These are phyloP conservation scores for Lateolabrax maculatus DNA, from an alignment of 2,797 vertebrate genomes.

Conservation along the genomic window DNA sequence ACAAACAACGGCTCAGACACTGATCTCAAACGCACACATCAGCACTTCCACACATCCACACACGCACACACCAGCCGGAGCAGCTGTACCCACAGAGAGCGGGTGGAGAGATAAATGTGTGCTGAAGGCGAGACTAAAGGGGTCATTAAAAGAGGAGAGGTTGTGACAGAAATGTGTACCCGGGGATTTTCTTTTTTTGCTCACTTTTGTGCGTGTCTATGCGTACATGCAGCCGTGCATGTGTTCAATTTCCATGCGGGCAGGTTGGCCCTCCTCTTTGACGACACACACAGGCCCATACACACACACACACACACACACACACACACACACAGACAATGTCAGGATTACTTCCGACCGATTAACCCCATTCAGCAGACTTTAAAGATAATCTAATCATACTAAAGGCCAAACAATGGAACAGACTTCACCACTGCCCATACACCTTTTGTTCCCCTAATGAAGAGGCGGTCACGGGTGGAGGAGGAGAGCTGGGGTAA, in stretches of 20 bases:
- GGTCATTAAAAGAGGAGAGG: constrained; percentile 82
- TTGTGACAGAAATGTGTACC: constrained; percentile 80
- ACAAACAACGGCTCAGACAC: constrained; percentile 70
- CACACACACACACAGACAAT: constrained; percentile 61
- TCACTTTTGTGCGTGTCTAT: constrained; percentile 51
- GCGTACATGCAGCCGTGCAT: constrained; percentile 28
- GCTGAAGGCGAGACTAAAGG: constrained; percentile 83
- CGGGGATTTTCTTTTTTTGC: constrained; percentile 72
- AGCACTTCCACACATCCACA: constrained; percentile 34
- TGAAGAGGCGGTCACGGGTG: constrained; percentile 75
- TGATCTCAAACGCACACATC: constrained; percentile 69
- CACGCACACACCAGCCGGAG: constrained; percentile 56
- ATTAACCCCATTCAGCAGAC: constrained; percentile 84
- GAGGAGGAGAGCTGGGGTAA: constrained; percentile 35
- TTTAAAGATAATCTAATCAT: constrained; percentile 88
- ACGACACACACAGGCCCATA: constrained; percentile 43
- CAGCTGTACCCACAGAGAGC: constrained; percentile 81
- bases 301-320: constrained; percentile 63
- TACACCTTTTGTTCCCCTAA: constrained; percentile 78
- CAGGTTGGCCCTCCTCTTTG: constrained; percentile 61
- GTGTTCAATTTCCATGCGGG: constrained; percentile 64
- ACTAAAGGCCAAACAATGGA: constrained; percentile 83
- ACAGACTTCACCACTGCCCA: constrained; percentile 75
- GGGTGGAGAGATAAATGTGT: constrained; percentile 75
- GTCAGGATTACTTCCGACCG: constrained; percentile 84